Evolutionary conservation across 2,113 vertebrate species (phyloP).

Genomic region (Rhinoderma darwinii): DNA sequence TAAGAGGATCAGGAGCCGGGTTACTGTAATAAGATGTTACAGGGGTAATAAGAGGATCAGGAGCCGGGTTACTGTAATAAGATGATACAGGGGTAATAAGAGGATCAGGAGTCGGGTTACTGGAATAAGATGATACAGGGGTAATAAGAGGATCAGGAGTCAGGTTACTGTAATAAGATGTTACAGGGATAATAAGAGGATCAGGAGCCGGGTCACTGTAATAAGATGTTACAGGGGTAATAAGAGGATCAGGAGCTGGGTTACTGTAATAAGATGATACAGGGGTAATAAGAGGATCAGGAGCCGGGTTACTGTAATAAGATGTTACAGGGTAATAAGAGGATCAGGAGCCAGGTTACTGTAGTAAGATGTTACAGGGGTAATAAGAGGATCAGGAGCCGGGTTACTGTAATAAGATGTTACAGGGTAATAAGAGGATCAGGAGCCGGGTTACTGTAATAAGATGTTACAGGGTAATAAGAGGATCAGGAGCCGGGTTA

Average conservation of each 20-base stretch:
- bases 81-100: conserved; percentile 26
- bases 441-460: conserved; percentile 24
- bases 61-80: conserved; percentile 12
- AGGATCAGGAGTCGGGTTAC: conserved; percentile 31
- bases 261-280: neutral
- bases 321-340: conserved; percentile 13
- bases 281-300: conserved; percentile 10
- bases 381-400: neutral
- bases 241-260: neutral
- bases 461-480: conserved; percentile 37
- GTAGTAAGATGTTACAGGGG: too few relatives aligned
- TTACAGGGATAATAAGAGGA: conserved; percentile 16
- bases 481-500: conserved; percentile 13
- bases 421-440: conserved; percentile 12
- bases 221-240: neutral
- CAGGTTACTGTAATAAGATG: neutral
- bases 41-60: neutral
- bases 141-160: neutral
- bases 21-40: conserved; percentile 29
- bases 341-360: neutral
- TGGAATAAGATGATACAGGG: neutral
- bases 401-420: conserved; percentile 11
- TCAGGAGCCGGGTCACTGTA: conserved; percentile 35
- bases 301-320: too few relatives aligned
- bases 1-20: conserved; percentile 20